These are phyloP conservation scores for Diaphora mendica DNA, from an alignment of 2,888 invertebrate genomes.

Conservation along the genomic window DNA sequence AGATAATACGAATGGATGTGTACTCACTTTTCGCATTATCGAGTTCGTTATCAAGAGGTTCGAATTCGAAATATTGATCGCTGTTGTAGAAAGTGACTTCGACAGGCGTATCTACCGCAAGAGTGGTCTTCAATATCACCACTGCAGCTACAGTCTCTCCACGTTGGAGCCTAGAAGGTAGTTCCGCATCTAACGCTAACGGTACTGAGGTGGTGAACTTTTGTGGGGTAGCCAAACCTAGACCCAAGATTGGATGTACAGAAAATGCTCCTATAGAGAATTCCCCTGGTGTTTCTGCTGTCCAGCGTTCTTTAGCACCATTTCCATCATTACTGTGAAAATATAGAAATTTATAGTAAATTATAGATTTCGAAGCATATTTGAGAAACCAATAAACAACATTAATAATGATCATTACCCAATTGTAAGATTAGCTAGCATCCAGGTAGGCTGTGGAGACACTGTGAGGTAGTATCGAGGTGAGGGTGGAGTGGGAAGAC, in stretches of 20 bases:
- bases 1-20: neutral
- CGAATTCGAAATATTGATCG: conserved; percentile 92
- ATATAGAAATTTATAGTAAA: too few species aligned
- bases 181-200: conserved; percentile 94
- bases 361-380: neutral
- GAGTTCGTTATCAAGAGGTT: conserved; percentile 91
- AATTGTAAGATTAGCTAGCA: conserved; percentile 93
- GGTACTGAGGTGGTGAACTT: conserved; percentile 77
- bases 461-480: conserved; percentile 93
- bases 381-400: neutral
- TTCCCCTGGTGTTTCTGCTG: conserved; percentile 69
- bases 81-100: conserved; percentile 94
- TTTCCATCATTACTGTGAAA: conserved; percentile 77
- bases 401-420: conserved; percentile 81
- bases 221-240: conserved; percentile 73
- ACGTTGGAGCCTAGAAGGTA: conserved; percentile 95
- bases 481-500: conserved; percentile 92
- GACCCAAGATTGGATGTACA: conserved; percentile 77
- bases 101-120: conserved; percentile 91
- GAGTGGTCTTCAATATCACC: conserved; percentile 95
- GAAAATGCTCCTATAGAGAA: conserved; percentile 80
- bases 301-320: conserved; percentile 75
- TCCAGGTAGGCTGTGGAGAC: conserved; percentile 92
- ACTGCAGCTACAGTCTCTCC: conserved; percentile 97
- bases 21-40: conserved; percentile 90